A percentile compares a stretch with the other conserved stretches of the same genome.
These are phyloP conservation scores for Melanotaenia maccullochi DNA, from an alignment of 2,797 vertebrate genomes.

Conservation along the genomic window DNA sequence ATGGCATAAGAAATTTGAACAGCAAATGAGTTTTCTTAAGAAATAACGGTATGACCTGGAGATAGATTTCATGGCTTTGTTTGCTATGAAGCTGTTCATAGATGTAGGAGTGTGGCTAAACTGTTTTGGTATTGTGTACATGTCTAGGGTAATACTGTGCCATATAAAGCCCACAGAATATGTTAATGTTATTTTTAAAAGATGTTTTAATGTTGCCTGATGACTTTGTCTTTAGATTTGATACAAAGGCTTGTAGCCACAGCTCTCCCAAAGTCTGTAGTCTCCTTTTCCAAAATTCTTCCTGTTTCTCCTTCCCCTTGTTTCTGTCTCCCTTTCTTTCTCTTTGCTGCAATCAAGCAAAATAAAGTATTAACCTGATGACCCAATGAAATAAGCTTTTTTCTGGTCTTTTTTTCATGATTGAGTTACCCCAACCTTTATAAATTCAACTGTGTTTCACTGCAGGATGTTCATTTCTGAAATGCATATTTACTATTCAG, in stretches of 20 bases:
- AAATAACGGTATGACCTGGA: conserved; percentile 63
- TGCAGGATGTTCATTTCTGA: not conserved
- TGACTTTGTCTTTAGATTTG: conserved; percentile 86
- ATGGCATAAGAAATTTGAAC: conserved; percentile 81
- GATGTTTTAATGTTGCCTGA: conserved; percentile 87
- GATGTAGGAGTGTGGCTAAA: conserved; percentile 84
- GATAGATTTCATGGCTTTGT: conserved; percentile 78
- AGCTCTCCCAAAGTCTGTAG: conserved; percentile 84
- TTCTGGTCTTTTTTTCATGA: conserved; percentile 40
- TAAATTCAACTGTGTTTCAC: conserved; percentile 29
- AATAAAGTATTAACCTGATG: conserved; percentile 92
- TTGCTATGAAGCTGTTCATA: conserved; percentile 83
- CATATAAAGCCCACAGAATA: conserved; percentile 85
- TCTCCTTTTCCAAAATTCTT: conserved; percentile 75
- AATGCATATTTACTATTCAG: conserved; percentile 1
- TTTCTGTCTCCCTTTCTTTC: conserved; percentile 80
- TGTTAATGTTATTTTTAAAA: conserved; percentile 85
- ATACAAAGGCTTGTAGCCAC: conserved; percentile 86
- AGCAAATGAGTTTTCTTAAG: conserved; percentile 60
- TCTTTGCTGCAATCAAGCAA: conserved; percentile 88
- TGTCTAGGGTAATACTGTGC: conserved; percentile 85
- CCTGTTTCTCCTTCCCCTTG: conserved; percentile 59
- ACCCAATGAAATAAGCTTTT: conserved; percentile 72
- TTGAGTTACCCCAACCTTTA: conserved; percentile 4
- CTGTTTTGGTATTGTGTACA: conserved; percentile 85